Conservation (phyloP, 2,888 invertebrate genomes). For the Eilema depressum region DNA sequence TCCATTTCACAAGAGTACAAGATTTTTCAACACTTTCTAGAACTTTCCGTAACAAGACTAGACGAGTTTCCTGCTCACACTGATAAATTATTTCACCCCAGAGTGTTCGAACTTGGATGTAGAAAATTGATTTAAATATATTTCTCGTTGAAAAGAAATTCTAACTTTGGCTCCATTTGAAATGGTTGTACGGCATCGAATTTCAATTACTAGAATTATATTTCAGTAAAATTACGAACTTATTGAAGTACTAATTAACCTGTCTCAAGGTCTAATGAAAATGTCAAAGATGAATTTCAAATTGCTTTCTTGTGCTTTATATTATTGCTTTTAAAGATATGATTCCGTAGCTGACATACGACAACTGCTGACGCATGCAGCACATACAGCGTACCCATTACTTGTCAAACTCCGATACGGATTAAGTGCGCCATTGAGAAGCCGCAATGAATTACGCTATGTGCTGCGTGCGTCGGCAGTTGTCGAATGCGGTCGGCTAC, state of each 20-base stretch:
- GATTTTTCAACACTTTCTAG: slow-evolving; percentile 18
- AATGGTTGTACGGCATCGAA: background rate
- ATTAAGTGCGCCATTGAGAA: no score
- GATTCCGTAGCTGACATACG: no score
- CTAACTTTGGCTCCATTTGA: slow-evolving; percentile 7
- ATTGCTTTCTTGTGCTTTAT: no score
- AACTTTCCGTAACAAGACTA: slow-evolving; percentile 25
- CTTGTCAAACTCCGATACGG: no score
- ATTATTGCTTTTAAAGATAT: no score
- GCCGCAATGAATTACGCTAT: no score
- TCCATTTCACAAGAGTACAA: background rate
- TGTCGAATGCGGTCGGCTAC: no score
- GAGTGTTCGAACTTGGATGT: slow-evolving; percentile 17
- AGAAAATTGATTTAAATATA: slow-evolving; percentile 22
- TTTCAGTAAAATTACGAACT: background rate
- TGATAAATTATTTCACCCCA: slow-evolving; percentile 38
- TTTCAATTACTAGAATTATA: background rate
- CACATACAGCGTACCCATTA: no score
- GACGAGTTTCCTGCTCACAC: slow-evolving; percentile 27
- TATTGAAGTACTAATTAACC: background rate
- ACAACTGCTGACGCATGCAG: no score
- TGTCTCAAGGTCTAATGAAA: background rate
- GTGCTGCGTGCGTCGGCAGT: no score
- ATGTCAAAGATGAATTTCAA: background rate
- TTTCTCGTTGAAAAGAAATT: background rate